Percentiles rank a stretch among this genome's conserved stretches.
Conservation (phyloP, 2,888 invertebrate genomes). For the Schrankia costaestrigalis region DNA sequence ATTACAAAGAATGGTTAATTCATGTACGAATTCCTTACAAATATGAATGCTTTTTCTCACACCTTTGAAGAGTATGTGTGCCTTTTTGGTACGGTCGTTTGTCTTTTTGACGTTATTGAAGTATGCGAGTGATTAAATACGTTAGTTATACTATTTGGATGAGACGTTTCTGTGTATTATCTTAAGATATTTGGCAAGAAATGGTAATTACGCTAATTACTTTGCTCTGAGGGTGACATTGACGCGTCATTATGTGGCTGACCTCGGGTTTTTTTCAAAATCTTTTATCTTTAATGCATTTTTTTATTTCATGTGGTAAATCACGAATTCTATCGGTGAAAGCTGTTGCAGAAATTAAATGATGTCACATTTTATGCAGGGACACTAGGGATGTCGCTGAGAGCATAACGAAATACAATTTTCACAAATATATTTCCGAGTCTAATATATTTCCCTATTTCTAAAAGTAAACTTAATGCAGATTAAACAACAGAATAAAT, state of each 20-base stretch:
- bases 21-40: conserved; percentile 4
- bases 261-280: conserved; percentile 15
- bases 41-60: conserved; percentile 8
- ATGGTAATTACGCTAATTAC: conserved; percentile 18
- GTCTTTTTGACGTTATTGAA: conserved; percentile 14
- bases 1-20: conserved; percentile 10
- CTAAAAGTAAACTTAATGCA: too few species aligned
- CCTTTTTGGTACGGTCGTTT: conserved; percentile 9
- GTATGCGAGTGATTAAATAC: too few species aligned
- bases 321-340: too few species aligned
- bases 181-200: conserved; percentile 24
- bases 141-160: too few species aligned
- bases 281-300: neutral
- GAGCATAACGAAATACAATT: too few species aligned
- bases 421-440: too few species aligned
- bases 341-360: too few species aligned
- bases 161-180: conserved; percentile 12
- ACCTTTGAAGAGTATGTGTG: conserved; percentile 2
- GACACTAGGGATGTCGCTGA: too few species aligned
- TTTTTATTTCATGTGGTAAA: too few species aligned
- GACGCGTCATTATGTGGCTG: conserved; percentile 9
- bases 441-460: too few species aligned
- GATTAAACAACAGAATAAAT: too few species aligned
- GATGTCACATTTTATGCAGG: too few species aligned
- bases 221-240: conserved; percentile 8